These are phyloP conservation scores for Lepidochrysops patricia DNA, from an alignment of 2,888 invertebrate genomes.

Conservation along the genomic window DNA sequence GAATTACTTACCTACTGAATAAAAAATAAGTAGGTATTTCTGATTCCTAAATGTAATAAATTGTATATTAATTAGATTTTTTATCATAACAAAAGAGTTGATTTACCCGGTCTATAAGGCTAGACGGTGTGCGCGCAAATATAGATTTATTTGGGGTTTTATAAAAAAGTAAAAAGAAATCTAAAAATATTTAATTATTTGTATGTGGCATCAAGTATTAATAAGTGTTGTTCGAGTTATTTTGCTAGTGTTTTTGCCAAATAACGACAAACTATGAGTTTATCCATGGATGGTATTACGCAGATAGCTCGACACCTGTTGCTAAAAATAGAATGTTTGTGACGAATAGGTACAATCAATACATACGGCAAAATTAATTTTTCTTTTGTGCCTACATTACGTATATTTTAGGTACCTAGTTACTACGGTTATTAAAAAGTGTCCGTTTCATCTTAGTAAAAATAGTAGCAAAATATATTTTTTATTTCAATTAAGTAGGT, in stretches of 20 bases:
- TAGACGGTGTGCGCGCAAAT: not conserved
- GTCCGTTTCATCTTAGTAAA: too few relatives aligned
- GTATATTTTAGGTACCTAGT: too few relatives aligned
- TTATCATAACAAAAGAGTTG: not conserved
- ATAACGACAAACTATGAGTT: conserved; percentile 41
- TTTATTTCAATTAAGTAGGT: not conserved
- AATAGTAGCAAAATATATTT: conserved; percentile 13
- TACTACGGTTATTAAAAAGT: too few relatives aligned
- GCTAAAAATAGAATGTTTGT: conserved; percentile 60
- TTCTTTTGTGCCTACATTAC: not conserved
- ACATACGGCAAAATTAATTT: conserved; percentile 25
- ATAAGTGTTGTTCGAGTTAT: not conserved
- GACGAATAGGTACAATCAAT: conserved; percentile 52
- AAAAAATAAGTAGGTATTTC: too few relatives aligned
- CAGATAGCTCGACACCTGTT: conserved; percentile 53
- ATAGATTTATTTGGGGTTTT: not conserved
- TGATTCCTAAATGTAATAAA: too few relatives aligned
- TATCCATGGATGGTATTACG: conserved; percentile 41
- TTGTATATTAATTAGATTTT: not conserved
- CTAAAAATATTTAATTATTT: not conserved
- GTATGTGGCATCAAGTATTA: not conserved
- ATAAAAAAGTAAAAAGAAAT: not conserved
- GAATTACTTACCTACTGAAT: too few relatives aligned
- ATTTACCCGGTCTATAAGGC: not conserved
- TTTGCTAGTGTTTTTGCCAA: not conserved